Base-by-base conservation (phyloP, 2,888 invertebrate genomes). In the Drosophila dives region DNA sequence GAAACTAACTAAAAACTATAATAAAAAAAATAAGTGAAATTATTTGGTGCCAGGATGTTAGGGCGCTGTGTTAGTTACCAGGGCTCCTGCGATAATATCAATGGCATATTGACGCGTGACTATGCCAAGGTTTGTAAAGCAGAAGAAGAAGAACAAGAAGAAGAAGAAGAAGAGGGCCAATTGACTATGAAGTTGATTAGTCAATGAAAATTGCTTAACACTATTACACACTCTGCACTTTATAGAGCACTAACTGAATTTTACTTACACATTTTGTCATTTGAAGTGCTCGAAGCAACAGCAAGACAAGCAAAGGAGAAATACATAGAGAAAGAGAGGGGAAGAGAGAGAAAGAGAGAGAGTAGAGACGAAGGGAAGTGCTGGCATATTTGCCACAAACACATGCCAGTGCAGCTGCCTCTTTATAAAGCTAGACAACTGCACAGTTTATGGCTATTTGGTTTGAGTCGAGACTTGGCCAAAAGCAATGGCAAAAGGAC, bases 41-140 rank as follows among this genome's bases (percentile, higher is more conserved):
- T 42, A 32, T 49, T 49, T 42, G 34, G 34, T 33, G 50, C 33
- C 53, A 91, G 79, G 56, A 93, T 93, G 93, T 79, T 93, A 86
- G 93, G 91, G 17, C 92, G 92, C 58, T 93, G 93, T 72, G 93
- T 93, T 50, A 92, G 93, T 72, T 95, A 95, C 90, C 96, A 96
- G 93, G 96, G 96, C 87, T 96, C 97, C 81, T 95, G 95, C 77
- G 97, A 97, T 93, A 96, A 97, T 93, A 95, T 97, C 72, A 91
- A 93, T 60, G 87, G 90, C 63, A 88, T 90, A 58, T 79, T 90
- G 75, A 93, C 95, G 95, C 75, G 95, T 94, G 91, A 95, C 95
- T 91, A 96, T 95, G 92, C 95, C 95, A 89, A 96, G 96, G 96
- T 96, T 86, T 67, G 92, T 91, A 36, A 38, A 49, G n/a, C 12